These are phyloP conservation scores for Asarcornis scutulata DNA, from an alignment of 2,113 vertebrate genomes.

Conservation along the genomic window DNA sequence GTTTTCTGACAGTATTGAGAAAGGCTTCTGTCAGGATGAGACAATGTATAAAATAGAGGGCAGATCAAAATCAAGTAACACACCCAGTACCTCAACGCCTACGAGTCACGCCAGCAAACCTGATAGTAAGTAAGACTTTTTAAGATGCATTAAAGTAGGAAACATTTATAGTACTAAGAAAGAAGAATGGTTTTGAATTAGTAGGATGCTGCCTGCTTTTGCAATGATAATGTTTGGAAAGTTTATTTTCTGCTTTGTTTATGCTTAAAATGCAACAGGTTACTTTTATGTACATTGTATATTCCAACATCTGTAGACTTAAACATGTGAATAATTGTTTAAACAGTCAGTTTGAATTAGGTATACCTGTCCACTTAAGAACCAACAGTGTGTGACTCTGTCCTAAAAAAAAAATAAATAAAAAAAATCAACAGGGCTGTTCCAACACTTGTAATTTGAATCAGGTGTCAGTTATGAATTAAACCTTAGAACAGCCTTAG, in stretches of 20 bases:
- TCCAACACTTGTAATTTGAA: background rate
- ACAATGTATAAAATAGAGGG: constrained; percentile 83
- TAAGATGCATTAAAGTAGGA: background rate
- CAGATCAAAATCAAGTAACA: constrained; percentile 35
- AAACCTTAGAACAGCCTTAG: background rate
- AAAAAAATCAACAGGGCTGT: background rate
- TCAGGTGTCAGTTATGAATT: background rate
- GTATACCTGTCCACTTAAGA: background rate
- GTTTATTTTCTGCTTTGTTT: background rate
- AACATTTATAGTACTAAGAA: background rate
- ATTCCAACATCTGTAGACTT: background rate
- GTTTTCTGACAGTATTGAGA: constrained; percentile 95
- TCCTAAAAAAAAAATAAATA: background rate
- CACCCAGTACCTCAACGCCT: constrained; percentile 91
- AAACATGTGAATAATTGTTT: background rate
- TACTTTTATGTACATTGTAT: background rate
- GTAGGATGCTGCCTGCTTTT: background rate
- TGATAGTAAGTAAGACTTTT: constrained; percentile 74
- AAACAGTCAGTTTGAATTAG: background rate
- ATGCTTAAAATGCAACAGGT: background rate
- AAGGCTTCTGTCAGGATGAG: constrained; percentile 95
- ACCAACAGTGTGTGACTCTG: background rate
- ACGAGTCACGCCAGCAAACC: constrained; percentile 71
- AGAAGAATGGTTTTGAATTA: background rate
- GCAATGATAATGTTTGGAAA: background rate